A percentile compares a stretch with the other conserved stretches of the same genome.
These are phyloP conservation scores for Leuctra nigra DNA, from an alignment of 2,888 invertebrate species.

Conservation along the genomic window DNA sequence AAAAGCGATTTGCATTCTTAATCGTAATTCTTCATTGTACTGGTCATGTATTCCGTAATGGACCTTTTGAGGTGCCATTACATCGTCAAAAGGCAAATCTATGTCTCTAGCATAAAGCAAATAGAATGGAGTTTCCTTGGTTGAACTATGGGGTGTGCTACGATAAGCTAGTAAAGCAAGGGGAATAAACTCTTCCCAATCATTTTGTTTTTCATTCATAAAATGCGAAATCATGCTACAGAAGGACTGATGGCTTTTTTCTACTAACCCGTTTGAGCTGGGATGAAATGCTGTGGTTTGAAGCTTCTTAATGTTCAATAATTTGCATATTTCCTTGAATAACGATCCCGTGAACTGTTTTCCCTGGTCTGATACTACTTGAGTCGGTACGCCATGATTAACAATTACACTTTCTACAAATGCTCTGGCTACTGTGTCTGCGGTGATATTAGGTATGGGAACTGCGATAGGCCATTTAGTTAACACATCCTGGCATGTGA, in stretches of 20 bases:
- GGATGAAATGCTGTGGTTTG: background rate
- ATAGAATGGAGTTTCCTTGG: background rate
- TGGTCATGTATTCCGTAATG: background rate
- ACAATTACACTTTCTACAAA: background rate
- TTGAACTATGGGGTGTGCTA: background rate
- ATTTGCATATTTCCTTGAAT: background rate
- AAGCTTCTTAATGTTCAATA: slow-evolving; percentile 6
- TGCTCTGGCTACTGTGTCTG: background rate
- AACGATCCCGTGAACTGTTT: background rate
- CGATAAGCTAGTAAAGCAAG: background rate
- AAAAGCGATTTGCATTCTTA: background rate
- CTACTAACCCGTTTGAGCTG: background rate
- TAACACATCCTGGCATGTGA: slow-evolving; percentile 3
- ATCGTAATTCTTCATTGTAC: background rate
- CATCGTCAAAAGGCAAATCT: background rate
- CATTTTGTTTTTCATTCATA: background rate
- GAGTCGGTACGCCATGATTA: background rate
- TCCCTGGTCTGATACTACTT: background rate
- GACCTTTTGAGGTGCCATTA: background rate
- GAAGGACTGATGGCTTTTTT: background rate
- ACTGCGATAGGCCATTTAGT: background rate
- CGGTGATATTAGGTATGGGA: background rate
- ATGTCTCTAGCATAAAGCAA: background rate
- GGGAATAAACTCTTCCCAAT: background rate
- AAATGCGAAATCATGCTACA: slow-evolving; percentile 6